phyloP scores from a whole-genome alignment of 2,888 invertebrate genomes.

The Suillia variegata region DNA sequence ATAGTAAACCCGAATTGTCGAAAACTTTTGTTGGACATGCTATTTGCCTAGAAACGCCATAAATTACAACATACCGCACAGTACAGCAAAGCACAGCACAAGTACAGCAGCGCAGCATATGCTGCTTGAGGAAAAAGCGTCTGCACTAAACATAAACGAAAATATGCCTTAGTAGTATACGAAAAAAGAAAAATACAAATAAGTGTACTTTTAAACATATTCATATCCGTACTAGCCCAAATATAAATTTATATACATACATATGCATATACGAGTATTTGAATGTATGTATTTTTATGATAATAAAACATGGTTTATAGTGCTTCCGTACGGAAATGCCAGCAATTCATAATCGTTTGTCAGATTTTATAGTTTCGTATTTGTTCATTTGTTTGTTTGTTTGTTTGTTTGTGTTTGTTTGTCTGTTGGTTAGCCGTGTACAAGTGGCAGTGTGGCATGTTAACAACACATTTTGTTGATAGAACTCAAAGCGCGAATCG shows the following conservation, averaged over 20 bases:
- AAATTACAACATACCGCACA: constrained; percentile 39
- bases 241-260: no score
- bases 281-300: no score
- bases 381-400: no score
- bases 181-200: not conserved
- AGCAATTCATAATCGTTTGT: constrained; percentile 51
- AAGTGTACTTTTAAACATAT: not conserved
- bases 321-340: constrained; percentile 22
- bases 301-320: constrained; percentile 24
- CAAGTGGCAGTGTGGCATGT: constrained; percentile 24
- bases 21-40: constrained; percentile 42
- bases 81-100: not conserved
- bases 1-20: no score
- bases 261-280: no score
- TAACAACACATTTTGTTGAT: constrained; percentile 16
- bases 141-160: not conserved
- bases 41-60: constrained; percentile 53
- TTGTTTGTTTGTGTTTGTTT: no score
- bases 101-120: constrained; percentile 1
- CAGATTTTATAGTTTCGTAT: constrained; percentile 17
- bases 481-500: no score
- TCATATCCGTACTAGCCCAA: not conserved
- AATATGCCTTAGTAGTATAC: not conserved
- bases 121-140: not conserved
- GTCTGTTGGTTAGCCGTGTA: no score